These are phyloP conservation scores for Sepioteuthis lessoniana DNA, from an alignment of 2,888 invertebrate species.

Conservation along the genomic window DNA sequence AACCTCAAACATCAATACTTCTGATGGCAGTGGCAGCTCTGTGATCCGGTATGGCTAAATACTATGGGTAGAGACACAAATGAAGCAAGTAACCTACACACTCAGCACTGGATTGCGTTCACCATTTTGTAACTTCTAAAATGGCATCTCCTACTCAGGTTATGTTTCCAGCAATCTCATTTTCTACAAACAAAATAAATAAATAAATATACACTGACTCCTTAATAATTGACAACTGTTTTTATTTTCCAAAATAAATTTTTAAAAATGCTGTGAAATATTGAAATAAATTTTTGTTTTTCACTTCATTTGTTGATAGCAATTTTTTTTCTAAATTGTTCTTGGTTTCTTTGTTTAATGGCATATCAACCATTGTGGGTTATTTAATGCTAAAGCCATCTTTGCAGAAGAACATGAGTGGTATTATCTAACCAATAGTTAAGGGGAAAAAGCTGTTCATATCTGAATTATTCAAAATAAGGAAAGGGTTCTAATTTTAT, in stretches of 20 bases:
- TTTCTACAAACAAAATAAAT: conserved; percentile 15
- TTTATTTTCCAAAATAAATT: background rate
- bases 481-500: background rate
- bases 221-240: background rate
- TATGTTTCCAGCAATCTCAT: background rate
- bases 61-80: background rate
- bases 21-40: conserved; percentile 13
- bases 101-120: background rate
- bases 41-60: conserved; percentile 43
- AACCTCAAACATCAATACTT: background rate
- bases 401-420: no score
- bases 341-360: no score
- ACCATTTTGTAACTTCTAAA: background rate
- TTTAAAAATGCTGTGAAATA: no score
- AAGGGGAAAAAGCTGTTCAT: no score
- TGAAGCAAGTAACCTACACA: background rate
- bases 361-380: no score
- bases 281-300: no score
- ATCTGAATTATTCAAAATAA: no score
- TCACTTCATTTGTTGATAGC: background rate
- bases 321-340: background rate
- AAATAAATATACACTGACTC: background rate
- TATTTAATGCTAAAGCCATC: no score
- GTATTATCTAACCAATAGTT: no score
- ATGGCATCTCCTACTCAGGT: background rate